Base-by-base conservation (phyloP, 2,888 invertebrate species). In the Clanis bilineata region DNA sequence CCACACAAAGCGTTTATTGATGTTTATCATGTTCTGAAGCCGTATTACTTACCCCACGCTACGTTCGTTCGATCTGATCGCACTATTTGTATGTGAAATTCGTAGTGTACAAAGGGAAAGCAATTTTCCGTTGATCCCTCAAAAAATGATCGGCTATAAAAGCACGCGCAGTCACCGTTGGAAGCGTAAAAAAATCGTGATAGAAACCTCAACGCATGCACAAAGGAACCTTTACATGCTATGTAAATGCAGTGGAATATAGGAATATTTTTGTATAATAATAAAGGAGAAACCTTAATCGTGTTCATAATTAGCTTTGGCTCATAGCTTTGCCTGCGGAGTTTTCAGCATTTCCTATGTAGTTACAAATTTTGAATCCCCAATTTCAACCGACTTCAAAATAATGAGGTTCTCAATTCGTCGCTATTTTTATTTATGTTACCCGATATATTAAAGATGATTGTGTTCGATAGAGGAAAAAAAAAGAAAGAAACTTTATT, bases 81-180 rank as follows among this genome's bases (percentile, higher is more conserved):
- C 73, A 70, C 77, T 74, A 82, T 85, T 80, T 80, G 78, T 79
- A 72, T 71, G 67, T 72, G 70, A 77, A 86, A 78, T 75, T 77
- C 79, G 69, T 70, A 82, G 82, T 81, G 80, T 72, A 76, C 67
- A 78, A 80, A 80, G 81, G 77, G 76, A 81, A 75, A 79, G 79
- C 86, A 88, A 89, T 88, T 83, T 83, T 78, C 79, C 76, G 72
- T 72, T 87, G 89, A 90, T 88, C 89, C 90, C 76, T 73, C 70
- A 77, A 85, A 88, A 51, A 88, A 86, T 87, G 80, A 85, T 83
- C 82, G 82, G 70, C 82, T 81, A 84, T 85, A 87, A 87, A 85
- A 83, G 79, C 79, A 76, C 80, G 81, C 77, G 76, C 79, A 83
- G 79, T 82, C 79, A 83, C 80, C 77, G 70, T 71, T 72, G 82